Base-by-base conservation (phyloP, 1,140 invertebrate species). In the Drosophila arizonae region DNA sequence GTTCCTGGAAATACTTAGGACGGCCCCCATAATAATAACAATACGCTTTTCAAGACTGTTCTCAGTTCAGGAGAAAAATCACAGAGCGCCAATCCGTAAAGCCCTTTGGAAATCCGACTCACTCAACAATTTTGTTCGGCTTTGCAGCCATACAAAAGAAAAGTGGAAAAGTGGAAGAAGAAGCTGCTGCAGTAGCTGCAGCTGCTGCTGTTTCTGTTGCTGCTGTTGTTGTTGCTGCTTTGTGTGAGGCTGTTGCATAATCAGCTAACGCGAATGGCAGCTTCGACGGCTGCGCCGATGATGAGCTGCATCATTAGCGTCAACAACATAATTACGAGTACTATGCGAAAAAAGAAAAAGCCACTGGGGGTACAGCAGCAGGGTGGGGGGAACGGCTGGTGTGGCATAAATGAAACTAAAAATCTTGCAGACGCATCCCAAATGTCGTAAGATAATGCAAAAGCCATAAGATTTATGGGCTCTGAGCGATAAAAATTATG, bases 311-410 rank as follows among this genome's bases (percentile, higher is more conserved):
- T 77, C 76, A 87, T 86, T 82, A 86, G 78, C 36, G 72, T 56
- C 72, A 82, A 82, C 82, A 87, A 86, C 82, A 87, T 86, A 87
- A 86, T 86, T 82, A 82, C 72, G 79, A 86, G 82, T 76, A 79
- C 68, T 62, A 72, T 72, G 82, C 68, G 65, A 82, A 76, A 82
- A 76, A 82, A 82, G 76, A 72, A 87, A 86, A 51, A 82, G 72
- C 30, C 13, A 30, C 5, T 26, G 54, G 24, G 17, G 24, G 15
- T 21, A n/a, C 6, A 3, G 26, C 4, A 15, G 11, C 21, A 39
- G 55, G 33, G 33, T 8, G 8, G 8, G 9, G 30, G 30, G 15
- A 21, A 24, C 3, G 6, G 4, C 28, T 30, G 33, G 8, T 33
- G 41, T 55, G 48, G 54, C 9, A 64, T 36, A 55, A 26, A 70